Base-by-base conservation (phyloP, 2,797 vertebrate species). In the Falco rusticolus region DNA sequence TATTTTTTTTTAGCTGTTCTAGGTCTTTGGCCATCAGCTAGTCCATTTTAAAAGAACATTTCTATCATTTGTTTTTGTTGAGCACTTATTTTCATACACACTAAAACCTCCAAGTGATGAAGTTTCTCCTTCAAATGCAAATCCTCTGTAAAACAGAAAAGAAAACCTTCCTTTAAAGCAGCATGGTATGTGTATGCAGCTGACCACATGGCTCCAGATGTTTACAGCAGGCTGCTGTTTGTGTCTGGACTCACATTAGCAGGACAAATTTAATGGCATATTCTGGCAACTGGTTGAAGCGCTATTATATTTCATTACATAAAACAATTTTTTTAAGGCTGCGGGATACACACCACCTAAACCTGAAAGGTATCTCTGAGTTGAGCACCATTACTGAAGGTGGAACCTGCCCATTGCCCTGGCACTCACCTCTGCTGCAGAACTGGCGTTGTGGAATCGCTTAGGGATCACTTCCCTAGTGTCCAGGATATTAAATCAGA, bases 131-230 rank as follows among this genome's bases (percentile, higher is more conserved):
- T 28, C 47, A 60, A 60, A 22, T 3, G 7, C 34, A 76, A 75
- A 45, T 34, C 39, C 28, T 8, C 5, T 25, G 25, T 13, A 61
- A 48, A 50, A 24, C 1, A 43, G 34, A 20, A 15, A 13, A 54
- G 12, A 33, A 28, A 54, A 39, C 12, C 6, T 24, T 29, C 20
- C 33, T 18, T 34, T 8, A 17, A 19, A n/a, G 56, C 16, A 33
- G 5, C 5, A 1, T 1, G 10, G 24, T 26, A 37, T 33, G 12
- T 10, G 16, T 45, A 2, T 2, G 5, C 47, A 21, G 64, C 16
- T 1, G 1, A 8, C 14, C 31, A 5, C 4, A 2, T 5, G 43
- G 48, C 24, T 17, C 37, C 56, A 33, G 41, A 26, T 3, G 20
- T 34, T 7, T 16, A 4, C 50, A 39, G 45, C 41, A 47, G 51